These are phyloP conservation scores for Conistra vaccinii DNA, from an alignment of 2,888 invertebrate species.

Conservation along the genomic window DNA sequence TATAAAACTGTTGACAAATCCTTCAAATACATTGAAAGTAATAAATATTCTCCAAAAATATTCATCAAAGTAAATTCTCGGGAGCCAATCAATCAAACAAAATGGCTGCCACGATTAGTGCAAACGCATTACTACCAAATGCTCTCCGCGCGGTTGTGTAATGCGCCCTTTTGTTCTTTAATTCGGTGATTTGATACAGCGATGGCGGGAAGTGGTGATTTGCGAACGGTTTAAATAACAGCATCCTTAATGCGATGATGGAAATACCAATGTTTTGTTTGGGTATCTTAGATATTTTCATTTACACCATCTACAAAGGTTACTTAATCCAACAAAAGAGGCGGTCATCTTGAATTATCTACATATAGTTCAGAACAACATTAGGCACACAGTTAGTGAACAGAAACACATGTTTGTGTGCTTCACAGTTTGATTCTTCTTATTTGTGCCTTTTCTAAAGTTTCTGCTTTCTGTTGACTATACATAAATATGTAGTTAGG, in stretches of 20 bases:
- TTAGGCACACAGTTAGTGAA: too few relatives aligned
- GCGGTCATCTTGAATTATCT: neutral
- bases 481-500: too few relatives aligned
- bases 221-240: conserved; percentile 48
- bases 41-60: conserved; percentile 36
- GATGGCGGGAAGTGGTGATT: conserved; percentile 55
- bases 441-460: neutral
- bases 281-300: neutral
- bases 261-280: conserved; percentile 20
- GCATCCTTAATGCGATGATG: conserved; percentile 34
- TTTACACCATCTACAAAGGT: neutral
- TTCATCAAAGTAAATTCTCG: conserved; percentile 33
- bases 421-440: neutral
- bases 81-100: conserved; percentile 54
- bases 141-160: conserved; percentile 40
- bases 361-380: neutral
- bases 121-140: conserved; percentile 58
- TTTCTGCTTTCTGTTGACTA: neutral
- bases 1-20: neutral
- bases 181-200: conserved; percentile 62
- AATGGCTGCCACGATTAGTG: conserved; percentile 44
- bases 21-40: conserved; percentile 4
- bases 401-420: too few relatives aligned
- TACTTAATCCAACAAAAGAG: neutral
- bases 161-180: conserved; percentile 57